These are phyloP conservation scores for Cryptoprocta ferox DNA, from an alignment of 2,797 vertebrate species.

Conservation along the genomic window DNA sequence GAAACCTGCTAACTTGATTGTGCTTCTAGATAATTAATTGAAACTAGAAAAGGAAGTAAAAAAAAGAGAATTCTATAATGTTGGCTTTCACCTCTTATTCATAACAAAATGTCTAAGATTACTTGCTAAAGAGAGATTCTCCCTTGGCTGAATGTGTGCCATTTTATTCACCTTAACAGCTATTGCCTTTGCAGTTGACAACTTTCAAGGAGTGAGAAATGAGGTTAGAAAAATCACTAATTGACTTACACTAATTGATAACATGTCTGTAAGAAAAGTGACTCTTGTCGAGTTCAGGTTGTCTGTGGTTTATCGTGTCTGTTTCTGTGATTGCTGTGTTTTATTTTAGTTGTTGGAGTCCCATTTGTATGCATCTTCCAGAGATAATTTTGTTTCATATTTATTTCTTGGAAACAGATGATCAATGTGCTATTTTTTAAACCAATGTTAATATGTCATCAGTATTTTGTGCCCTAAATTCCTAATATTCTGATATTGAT, in stretches of 20 bases:
- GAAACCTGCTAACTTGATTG: constrained; percentile 75
- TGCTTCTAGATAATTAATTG: constrained; percentile 82
- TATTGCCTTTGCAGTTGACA: neutral
- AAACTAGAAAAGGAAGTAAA: constrained; percentile 70
- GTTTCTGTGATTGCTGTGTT: neutral
- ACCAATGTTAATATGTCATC: constrained; percentile 55
- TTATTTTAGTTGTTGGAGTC: neutral
- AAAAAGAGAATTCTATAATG: neutral
- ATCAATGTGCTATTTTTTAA: constrained; percentile 61
- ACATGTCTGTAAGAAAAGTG: neutral
- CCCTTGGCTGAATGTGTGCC: neutral
- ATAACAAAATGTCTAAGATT: constrained; percentile 51
- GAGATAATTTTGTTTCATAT: constrained; percentile 53
- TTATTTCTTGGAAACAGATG: constrained; percentile 63
- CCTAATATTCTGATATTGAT: constrained; percentile 77
- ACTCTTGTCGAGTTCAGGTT: neutral
- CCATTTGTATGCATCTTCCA: constrained; percentile 21
- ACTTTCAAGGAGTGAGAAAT: neutral
- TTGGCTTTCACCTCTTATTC: constrained; percentile 58
- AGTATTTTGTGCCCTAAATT: constrained; percentile 53
- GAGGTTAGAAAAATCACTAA: constrained; percentile 51
- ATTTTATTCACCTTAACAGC: constrained; percentile 11
- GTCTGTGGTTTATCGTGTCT: neutral
- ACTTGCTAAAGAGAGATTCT: constrained; percentile 50
- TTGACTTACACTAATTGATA: constrained; percentile 6